phyloP scores from a whole-genome alignment of 2,888 invertebrate genomes.

The Dorcus parallelipipedus region DNA sequence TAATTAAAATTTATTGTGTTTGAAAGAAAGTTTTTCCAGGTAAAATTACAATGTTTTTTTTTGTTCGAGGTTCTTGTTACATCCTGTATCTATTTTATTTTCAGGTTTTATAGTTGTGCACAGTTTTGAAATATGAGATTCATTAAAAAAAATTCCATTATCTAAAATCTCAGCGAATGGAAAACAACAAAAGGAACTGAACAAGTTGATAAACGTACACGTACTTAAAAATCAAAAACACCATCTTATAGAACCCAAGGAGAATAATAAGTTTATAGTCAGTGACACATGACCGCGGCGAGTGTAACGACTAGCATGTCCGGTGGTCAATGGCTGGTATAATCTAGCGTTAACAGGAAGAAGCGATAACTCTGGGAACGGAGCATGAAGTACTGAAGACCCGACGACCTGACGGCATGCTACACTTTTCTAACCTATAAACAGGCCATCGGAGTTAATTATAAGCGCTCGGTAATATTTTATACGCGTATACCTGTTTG shows the following conservation, averaged over 20 bases:
- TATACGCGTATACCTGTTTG: background rate
- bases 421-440: slow-evolving; percentile 5
- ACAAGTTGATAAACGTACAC: too few relatives aligned
- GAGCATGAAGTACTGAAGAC: slow-evolving; percentile 29
- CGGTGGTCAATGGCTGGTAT: slow-evolving; percentile 42
- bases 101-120: too few relatives aligned
- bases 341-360: slow-evolving; percentile 41
- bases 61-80: too few relatives aligned
- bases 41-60: too few relatives aligned
- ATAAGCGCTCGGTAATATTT: background rate
- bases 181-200: too few relatives aligned
- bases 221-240: background rate
- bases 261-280: slow-evolving; percentile 33
- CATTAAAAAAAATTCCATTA: too few relatives aligned
- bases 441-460: background rate
- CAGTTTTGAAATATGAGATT: too few relatives aligned
- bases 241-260: slow-evolving; percentile 28
- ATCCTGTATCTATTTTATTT: too few relatives aligned
- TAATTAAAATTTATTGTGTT: too few relatives aligned
- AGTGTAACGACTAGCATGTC: slow-evolving; percentile 38
- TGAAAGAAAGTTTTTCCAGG: too few relatives aligned
- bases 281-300: slow-evolving; percentile 36
- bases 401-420: background rate
- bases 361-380: slow-evolving; percentile 38
- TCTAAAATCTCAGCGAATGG: background rate